phyloP scores from a whole-genome alignment of 2,797 vertebrate genomes.

The Argentina silus region DNA sequence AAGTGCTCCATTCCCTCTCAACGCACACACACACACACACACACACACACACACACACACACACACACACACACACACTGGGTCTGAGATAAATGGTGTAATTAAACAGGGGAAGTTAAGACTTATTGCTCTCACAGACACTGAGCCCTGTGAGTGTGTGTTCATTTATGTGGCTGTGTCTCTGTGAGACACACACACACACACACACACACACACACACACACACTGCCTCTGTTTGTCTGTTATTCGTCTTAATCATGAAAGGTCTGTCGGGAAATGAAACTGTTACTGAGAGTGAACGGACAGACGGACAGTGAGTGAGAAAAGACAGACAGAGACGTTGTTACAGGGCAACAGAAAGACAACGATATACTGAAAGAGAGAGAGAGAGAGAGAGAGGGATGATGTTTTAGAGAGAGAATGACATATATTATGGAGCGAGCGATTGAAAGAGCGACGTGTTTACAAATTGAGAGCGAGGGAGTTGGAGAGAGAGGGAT shows the following conservation, averaged over 20 bases:
- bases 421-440: not conserved
- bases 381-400: not conserved
- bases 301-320: not conserved
- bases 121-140: slow-evolving; percentile 44
- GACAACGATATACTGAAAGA: not conserved
- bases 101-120: slow-evolving; percentile 51
- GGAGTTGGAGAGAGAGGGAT: slow-evolving; percentile 30
- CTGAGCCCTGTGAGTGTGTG: slow-evolving; percentile 29
- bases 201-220: slow-evolving; percentile 16
- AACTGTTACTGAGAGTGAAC: slow-evolving; percentile 2
- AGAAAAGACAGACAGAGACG: slow-evolving; percentile 11
- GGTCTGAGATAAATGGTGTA: slow-evolving; percentile 59
- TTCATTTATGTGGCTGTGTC: slow-evolving; percentile 39
- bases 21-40: slow-evolving; percentile 15
- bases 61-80: slow-evolving; percentile 11
- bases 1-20: slow-evolving; percentile 17
- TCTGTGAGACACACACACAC: slow-evolving; percentile 15
- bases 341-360: slow-evolving; percentile 23
- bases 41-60: slow-evolving; percentile 11
- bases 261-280: slow-evolving; percentile 52
- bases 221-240: slow-evolving; percentile 25
- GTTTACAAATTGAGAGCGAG: not conserved
- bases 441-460: not conserved
- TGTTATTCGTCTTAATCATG: slow-evolving; percentile 51
- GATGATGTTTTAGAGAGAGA: not conserved